Percentiles rank a stretch among this genome's conserved stretches.
These are phyloP conservation scores for Aythya baeri DNA, from an alignment of 2,113 vertebrate species.

Conservation along the genomic window DNA sequence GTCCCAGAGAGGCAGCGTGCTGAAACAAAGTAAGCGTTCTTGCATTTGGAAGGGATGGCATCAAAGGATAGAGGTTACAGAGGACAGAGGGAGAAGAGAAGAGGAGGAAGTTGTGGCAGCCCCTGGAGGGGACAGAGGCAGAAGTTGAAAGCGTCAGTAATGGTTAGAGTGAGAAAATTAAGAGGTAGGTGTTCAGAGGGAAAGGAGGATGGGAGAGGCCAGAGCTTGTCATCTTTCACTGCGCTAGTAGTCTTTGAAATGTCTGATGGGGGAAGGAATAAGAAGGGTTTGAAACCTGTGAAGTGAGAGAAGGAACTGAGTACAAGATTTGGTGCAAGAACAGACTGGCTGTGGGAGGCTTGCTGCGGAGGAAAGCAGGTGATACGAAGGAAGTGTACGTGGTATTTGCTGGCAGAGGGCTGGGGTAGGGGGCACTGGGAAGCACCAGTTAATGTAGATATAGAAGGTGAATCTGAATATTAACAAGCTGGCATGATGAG, in stretches of 20 bases:
- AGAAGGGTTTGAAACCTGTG: constrained; percentile 17
- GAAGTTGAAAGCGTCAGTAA: background rate
- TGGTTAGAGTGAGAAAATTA: constrained; percentile 1
- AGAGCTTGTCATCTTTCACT: background rate
- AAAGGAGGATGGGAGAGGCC: background rate
- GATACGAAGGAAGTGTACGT: background rate
- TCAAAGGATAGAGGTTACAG: background rate
- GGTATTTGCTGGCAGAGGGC: background rate
- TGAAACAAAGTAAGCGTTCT: background rate
- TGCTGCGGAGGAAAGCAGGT: background rate
- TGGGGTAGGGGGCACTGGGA: constrained; percentile 8
- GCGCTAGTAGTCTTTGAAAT: constrained; percentile 17
- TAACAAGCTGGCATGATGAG: background rate
- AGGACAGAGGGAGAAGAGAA: background rate
- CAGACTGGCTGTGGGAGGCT: constrained; percentile 63
- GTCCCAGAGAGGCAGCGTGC: background rate
- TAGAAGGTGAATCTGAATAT: background rate
- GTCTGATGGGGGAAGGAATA: background rate
- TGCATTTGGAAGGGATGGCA: background rate
- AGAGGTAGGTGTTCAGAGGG: background rate
- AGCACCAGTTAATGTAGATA: background rate
- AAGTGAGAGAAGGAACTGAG: constrained; percentile 7
- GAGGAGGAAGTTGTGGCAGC: background rate
- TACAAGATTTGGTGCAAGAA: background rate
- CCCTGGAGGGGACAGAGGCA: background rate